Conservation (phyloP, 1,140 invertebrate genomes). For the Temnothorax longispinosus region DNA sequence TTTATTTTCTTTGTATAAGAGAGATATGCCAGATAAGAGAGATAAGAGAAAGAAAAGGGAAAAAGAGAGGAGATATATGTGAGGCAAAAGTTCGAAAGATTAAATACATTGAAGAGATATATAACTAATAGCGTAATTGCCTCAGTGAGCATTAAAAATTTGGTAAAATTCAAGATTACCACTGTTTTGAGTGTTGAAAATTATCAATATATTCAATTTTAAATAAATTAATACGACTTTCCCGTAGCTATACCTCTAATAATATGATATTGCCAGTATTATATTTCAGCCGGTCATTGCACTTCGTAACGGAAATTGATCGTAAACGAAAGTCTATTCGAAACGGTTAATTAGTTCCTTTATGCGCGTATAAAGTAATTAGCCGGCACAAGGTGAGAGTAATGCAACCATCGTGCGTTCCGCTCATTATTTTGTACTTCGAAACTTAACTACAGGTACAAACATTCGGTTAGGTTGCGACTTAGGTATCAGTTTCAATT, state of each 20-base stretch:
- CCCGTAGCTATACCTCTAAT: not conserved
- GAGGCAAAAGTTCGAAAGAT: not conserved
- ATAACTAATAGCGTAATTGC: not conserved
- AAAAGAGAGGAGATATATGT: not conserved
- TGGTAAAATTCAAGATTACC: not conserved
- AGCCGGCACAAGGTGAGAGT: constrained; percentile 20
- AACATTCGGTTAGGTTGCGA: not conserved
- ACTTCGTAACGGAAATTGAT: constrained; percentile 53
- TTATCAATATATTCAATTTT: not conserved
- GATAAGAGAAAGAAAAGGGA: not conserved
- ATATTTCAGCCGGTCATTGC: constrained; percentile 1
- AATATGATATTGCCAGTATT: not conserved
- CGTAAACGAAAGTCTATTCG: constrained; percentile 64
- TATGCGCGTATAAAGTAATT: constrained; percentile 36
- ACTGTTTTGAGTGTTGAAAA: not conserved
- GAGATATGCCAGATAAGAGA: not conserved
- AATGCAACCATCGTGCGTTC: constrained; percentile 59
- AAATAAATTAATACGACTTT: not conserved
- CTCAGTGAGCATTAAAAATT: not conserved
- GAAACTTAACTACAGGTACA: constrained; percentile 12
- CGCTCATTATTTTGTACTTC: constrained; percentile 53
- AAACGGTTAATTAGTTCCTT: constrained; percentile 66
- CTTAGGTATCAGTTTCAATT: constrained; percentile 3
- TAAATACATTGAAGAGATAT: not conserved
- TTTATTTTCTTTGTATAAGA: not conserved